A percentile compares a stretch with the other conserved stretches of the same genome.
phyloP scores from a whole-genome alignment of 1,140 invertebrate genomes.

The Diachasma alloeum region DNA sequence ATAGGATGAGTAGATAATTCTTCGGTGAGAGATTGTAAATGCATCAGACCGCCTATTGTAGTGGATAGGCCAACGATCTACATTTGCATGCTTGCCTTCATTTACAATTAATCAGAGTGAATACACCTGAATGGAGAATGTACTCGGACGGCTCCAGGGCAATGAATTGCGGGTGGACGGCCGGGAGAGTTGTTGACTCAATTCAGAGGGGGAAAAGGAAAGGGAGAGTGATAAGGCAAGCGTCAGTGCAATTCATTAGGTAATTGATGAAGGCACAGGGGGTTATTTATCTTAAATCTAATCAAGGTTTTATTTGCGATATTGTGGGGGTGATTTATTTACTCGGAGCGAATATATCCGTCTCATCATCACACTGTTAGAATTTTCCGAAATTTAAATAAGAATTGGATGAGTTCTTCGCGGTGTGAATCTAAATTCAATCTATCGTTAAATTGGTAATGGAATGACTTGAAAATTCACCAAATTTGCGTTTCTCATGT shows the following conservation, averaged over 20 bases:
- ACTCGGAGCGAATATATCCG: not conserved
- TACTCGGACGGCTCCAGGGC: not conserved
- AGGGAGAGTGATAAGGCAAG: not conserved
- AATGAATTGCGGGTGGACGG: not conserved
- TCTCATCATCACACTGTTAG: not conserved
- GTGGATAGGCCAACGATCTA: not conserved
- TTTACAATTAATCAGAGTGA: not conserved
- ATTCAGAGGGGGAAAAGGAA: not conserved
- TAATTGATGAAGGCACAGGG: not conserved
- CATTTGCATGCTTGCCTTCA: not conserved
- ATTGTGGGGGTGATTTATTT: not conserved
- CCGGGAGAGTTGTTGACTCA: not conserved
- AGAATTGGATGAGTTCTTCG: too few relatives aligned
- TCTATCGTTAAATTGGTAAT: too few relatives aligned
- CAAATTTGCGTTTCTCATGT: too few relatives aligned
- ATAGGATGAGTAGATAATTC: not conserved
- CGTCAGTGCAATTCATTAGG: not conserved
- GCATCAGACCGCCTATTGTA: not conserved
- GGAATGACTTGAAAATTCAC: not conserved
- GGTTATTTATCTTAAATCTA: not conserved
- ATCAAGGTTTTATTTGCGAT: not conserved
- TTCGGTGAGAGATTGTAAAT: not conserved
- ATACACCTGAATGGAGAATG: not conserved
- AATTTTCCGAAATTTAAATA: not conserved
- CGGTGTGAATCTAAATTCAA: too few relatives aligned